phyloP scores from a whole-genome alignment of 2,888 invertebrate genomes.

The Drosophila limbata region DNA sequence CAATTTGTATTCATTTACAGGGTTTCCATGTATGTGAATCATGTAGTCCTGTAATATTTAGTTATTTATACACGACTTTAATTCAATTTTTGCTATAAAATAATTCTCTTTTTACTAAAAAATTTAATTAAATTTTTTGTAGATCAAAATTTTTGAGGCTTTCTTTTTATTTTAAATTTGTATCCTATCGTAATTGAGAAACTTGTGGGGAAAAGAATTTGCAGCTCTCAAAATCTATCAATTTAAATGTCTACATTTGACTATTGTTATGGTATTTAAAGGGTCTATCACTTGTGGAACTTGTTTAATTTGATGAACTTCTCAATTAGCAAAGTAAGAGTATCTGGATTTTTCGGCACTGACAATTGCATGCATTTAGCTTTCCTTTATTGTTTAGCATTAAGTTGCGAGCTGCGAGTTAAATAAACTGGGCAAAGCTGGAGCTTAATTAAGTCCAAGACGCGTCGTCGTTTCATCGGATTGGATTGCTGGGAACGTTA shows the following conservation, averaged over 20 bases:
- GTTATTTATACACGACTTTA: too few relatives aligned
- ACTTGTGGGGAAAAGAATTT: too few relatives aligned
- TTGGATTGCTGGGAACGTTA: slow-evolving; percentile 43
- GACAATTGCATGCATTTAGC: slow-evolving; percentile 11
- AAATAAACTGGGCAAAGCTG: slow-evolving; percentile 53
- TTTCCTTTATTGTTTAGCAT: slow-evolving; percentile 41
- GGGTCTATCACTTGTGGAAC: background rate
- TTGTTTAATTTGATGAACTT: background rate
- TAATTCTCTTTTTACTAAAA: too few relatives aligned
- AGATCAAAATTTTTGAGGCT: too few relatives aligned
- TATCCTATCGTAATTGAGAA: too few relatives aligned
- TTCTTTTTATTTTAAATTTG: too few relatives aligned
- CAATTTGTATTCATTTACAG: background rate
- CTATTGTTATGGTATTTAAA: background rate
- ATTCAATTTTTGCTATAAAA: too few relatives aligned
- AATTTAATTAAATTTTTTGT: too few relatives aligned
- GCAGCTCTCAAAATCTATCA: too few relatives aligned
- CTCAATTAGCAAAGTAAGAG: background rate
- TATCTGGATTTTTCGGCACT: slow-evolving; percentile 11
- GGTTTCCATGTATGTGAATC: background rate
- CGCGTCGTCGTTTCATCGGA: slow-evolving; percentile 44
- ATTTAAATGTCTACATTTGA: too few relatives aligned
- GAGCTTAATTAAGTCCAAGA: slow-evolving; percentile 70
- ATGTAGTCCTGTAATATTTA: too few relatives aligned
- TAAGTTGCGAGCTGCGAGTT: slow-evolving; percentile 40